A percentile compares a stretch with the other conserved stretches of the same genome.
Conservation (phyloP, 2,888 invertebrate species). For the Papilio gigon region DNA sequence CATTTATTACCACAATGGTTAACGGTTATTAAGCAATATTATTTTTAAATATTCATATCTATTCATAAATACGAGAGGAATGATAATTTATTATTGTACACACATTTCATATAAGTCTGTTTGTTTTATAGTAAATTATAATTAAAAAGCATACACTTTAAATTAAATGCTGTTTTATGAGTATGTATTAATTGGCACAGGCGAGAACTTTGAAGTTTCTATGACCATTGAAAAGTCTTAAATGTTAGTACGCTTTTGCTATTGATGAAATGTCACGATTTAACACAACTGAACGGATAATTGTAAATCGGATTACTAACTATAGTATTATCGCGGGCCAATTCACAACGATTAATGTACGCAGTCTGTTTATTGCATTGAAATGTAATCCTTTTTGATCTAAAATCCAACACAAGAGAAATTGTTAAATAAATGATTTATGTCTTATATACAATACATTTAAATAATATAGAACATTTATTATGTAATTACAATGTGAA, state of each 20-base stretch:
- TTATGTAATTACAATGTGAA: too few relatives aligned
- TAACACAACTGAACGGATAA: conserved; percentile 34
- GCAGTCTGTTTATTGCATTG: neutral
- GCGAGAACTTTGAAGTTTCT: neutral
- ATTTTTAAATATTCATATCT: too few relatives aligned
- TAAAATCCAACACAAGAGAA: neutral
- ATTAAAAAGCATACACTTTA: too few relatives aligned
- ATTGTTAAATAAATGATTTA: neutral
- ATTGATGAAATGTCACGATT: neutral
- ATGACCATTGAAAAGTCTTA: neutral
- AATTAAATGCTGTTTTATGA: too few relatives aligned
- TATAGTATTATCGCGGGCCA: conserved; percentile 32
- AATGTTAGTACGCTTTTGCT: neutral
- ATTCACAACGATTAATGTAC: conserved; percentile 23
- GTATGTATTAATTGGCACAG: neutral
- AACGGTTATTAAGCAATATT: too few relatives aligned
- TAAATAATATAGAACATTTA: too few relatives aligned
- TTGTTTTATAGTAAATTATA: too few relatives aligned
- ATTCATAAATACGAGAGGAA: too few relatives aligned
- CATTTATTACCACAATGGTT: too few relatives aligned
- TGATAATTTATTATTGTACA: too few relatives aligned
- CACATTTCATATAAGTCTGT: too few relatives aligned
- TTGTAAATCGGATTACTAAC: conserved; percentile 32
- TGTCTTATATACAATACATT: too few relatives aligned
- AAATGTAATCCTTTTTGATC: neutral